Evolutionary conservation across 2,888 invertebrate genomes (phyloP), one percentile per base, ranked within the genome.

Genomic region (Dasysyrphus tricinctus): DNA sequence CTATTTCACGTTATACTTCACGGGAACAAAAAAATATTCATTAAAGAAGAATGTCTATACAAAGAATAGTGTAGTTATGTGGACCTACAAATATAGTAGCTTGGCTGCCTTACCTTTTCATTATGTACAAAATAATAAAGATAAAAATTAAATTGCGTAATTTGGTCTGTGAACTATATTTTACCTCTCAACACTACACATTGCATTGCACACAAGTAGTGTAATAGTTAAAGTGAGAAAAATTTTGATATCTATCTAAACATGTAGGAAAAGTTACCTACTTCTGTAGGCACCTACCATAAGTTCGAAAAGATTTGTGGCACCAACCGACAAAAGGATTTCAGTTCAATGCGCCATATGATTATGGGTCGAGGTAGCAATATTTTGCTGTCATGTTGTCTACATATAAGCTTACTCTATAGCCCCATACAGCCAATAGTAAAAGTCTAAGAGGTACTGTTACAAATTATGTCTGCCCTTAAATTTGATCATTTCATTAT

Each of bases 191-290:
- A 59, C 32, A 12, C 37, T 37, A 56, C 34, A n/a, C 9, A 39
- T 57, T 67, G 29, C 29, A 77, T 14, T 16, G 1, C 4, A 54
- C n/a, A 54, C 29, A 14, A 32, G 32, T 3, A 54, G 47, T 61
- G 77, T 51, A 70, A 61, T 59, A 77, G 16, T 19, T 70, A 19
- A 29, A 69, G 59, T 70, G 69, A 77, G 59, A 77, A 77, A 77
- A 34, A 34, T 14, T 14, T 54, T 12, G 24, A 7, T n/a, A 34
- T 0, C 56, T 16, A 37, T 56, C n/a, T 34, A n/a, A n/a, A 34
- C 5, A 37, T 44, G 8, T 47, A 8, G 0, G n/a, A 47, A 47
- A 16, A 16, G 8, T 16, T 11, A 42, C 61, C 47, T 11, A 42
- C 61, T 39, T 39, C 14, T 61, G 14, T 37, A 59, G 16, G 19